Percentiles rank a stretch among this genome's conserved stretches.
These are phyloP conservation scores for Gnatocerus cornutus DNA, from an alignment of 2,888 invertebrate genomes.

Conservation along the genomic window DNA sequence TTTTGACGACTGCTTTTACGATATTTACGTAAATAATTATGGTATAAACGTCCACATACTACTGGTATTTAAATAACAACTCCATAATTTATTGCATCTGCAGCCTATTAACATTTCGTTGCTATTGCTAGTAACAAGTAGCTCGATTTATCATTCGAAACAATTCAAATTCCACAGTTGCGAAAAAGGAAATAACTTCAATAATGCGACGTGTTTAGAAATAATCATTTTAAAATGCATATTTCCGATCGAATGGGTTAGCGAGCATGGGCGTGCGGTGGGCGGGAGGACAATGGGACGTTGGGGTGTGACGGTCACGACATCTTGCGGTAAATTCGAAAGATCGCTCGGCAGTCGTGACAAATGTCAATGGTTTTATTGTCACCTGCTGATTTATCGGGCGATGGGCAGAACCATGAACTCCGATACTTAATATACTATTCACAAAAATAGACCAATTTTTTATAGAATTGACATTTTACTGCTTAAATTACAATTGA, in stretches of 20 bases:
- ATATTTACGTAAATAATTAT: slow-evolving; percentile 51
- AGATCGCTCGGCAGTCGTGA: slow-evolving; percentile 48
- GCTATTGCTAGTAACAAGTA: slow-evolving; percentile 39
- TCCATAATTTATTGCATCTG: slow-evolving; percentile 53
- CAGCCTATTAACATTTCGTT: slow-evolving; percentile 54
- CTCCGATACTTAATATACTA: slow-evolving; percentile 6
- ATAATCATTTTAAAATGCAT: slow-evolving; percentile 49
- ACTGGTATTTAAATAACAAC: slow-evolving; percentile 58
- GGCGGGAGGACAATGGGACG: slow-evolving; percentile 57
- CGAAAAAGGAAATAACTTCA: background rate
- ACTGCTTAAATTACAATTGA: background rate
- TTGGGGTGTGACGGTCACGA: slow-evolving; percentile 58
- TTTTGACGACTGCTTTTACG: slow-evolving; percentile 48
- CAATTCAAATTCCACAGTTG: slow-evolving; percentile 34
- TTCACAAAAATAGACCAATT: background rate
- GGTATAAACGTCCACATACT: slow-evolving; percentile 52
- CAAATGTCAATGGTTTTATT: slow-evolving; percentile 54
- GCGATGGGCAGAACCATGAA: slow-evolving; percentile 19
- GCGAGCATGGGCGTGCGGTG: slow-evolving; percentile 56
- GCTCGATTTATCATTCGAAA: slow-evolving; percentile 45
- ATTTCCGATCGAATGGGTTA: slow-evolving; percentile 48
- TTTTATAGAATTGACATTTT: background rate
- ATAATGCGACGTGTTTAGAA: background rate
- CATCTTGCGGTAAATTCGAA: slow-evolving; percentile 54
- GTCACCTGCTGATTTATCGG: slow-evolving; percentile 49